Percentiles rank a stretch among this genome's conserved stretches.
Conservation (phyloP, 2,113 vertebrate species). For the Furnarius figulus region DNA sequence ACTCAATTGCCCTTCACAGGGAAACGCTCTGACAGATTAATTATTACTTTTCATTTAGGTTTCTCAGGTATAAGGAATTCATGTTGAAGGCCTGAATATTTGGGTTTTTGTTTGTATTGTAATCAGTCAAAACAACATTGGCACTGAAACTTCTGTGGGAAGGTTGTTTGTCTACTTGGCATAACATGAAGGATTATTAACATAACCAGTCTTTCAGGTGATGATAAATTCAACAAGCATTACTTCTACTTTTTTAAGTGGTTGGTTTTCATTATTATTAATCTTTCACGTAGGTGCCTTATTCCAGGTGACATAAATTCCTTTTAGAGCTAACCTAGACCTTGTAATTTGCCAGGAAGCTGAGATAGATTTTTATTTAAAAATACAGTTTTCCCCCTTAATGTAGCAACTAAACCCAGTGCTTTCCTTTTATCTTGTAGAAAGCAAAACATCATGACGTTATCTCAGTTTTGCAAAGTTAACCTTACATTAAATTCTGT, state of each 20-base stretch:
- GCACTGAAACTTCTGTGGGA: background rate
- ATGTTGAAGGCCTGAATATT: background rate
- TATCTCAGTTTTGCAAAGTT: background rate
- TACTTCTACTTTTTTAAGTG: background rate
- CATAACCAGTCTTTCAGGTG: conserved; percentile 58
- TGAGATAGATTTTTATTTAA: background rate
- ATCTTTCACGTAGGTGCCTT: background rate
- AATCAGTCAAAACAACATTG: background rate
- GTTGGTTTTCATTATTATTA: background rate
- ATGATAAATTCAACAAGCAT: conserved; percentile 7
- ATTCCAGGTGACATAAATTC: background rate
- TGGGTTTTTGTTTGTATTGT: background rate
- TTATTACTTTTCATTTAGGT: background rate
- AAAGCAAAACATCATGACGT: background rate
- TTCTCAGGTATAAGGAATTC: background rate
- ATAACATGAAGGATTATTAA: conserved; percentile 10
- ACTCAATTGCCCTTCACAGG: background rate
- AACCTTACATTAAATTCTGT: background rate
- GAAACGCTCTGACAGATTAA: background rate
- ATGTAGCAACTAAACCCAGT: background rate
- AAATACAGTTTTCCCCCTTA: background rate
- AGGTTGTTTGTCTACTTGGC: background rate
- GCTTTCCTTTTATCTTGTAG: background rate
- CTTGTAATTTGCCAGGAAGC: background rate
- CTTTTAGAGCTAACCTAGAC: background rate